These are phyloP conservation scores for Echinops telfairi DNA, from an alignment of 2,113 vertebrate species.

Conservation along the genomic window DNA sequence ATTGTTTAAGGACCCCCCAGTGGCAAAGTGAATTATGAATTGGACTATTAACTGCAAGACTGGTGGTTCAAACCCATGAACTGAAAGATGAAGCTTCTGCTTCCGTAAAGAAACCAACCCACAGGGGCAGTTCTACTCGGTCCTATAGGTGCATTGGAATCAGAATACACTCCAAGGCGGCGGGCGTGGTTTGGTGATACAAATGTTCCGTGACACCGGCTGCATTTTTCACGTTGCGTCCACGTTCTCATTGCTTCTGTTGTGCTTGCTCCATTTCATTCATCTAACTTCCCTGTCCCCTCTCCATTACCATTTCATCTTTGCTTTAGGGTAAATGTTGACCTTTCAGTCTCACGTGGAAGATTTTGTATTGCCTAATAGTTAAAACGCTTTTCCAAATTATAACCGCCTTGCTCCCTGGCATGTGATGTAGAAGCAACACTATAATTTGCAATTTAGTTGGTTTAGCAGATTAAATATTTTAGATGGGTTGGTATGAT, in stretches of 20 bases:
- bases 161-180: too few species aligned
- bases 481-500: slow-evolving; percentile 2
- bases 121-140: too few species aligned
- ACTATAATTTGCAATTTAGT: neutral
- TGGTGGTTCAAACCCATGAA: too few species aligned
- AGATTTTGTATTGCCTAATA: neutral
- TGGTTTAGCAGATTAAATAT: neutral
- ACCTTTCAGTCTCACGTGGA: neutral
- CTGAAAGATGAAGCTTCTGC: too few species aligned
- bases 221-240: neutral
- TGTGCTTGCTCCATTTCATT: neutral
- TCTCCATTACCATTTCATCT: neutral
- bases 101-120: too few species aligned
- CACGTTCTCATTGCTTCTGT: neutral
- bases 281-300: neutral
- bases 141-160: too few species aligned
- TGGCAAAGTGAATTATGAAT: too few species aligned
- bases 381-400: neutral
- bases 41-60: too few species aligned
- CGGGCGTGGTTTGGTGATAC: too few species aligned
- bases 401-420: neutral
- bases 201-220: neutral
- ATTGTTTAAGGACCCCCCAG: neutral
- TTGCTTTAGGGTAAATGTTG: neutral
- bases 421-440: neutral